These are phyloP conservation scores for Mastigias papua DNA, from an alignment of 30 jellyfish, hydroid and myxozoan species.

Conservation along the genomic window DNA sequence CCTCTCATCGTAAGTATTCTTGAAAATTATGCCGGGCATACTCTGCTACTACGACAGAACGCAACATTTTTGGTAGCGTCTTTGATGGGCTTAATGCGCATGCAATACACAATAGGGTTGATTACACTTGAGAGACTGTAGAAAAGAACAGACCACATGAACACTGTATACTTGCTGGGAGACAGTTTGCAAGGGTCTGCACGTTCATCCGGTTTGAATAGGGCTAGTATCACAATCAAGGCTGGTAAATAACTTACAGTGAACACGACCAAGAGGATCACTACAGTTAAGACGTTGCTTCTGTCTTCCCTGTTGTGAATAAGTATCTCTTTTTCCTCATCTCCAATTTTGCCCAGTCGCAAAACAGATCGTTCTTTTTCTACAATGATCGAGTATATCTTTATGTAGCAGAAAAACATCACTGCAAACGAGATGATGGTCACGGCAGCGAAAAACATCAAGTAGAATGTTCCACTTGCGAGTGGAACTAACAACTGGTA, in stretches of 20 bases:
- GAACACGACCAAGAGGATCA: slow-evolving; percentile 1
- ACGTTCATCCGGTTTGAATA: neutral
- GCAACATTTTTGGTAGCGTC: neutral
- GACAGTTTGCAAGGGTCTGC: neutral
- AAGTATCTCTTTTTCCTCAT: neutral
- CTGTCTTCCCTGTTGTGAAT: slow-evolving; percentile 3
- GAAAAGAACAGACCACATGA: slow-evolving; percentile 23
- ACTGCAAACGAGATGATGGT: neutral
- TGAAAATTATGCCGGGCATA: neutral
- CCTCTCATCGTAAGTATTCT: too few species aligned
- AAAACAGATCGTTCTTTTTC: neutral
- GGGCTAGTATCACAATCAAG: neutral
- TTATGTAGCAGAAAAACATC: slow-evolving; percentile 15
- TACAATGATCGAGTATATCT: slow-evolving; percentile 2
- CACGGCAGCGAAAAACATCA: neutral
- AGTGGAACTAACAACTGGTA: neutral
- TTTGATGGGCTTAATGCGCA: slow-evolving; percentile 1
- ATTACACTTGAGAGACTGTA: slow-evolving; percentile 5
- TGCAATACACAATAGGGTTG: slow-evolving; percentile 40
- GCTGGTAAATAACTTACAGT: slow-evolving; percentile 6
- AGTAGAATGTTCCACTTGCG: neutral
- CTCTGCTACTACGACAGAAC: neutral
- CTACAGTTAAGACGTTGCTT: slow-evolving; percentile 19
- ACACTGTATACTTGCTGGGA: neutral
- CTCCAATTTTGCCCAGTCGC: neutral